These are phyloP conservation scores for Eurystomus glaucurus DNA, from an alignment of 2,797 vertebrate species.

Conservation along the genomic window DNA sequence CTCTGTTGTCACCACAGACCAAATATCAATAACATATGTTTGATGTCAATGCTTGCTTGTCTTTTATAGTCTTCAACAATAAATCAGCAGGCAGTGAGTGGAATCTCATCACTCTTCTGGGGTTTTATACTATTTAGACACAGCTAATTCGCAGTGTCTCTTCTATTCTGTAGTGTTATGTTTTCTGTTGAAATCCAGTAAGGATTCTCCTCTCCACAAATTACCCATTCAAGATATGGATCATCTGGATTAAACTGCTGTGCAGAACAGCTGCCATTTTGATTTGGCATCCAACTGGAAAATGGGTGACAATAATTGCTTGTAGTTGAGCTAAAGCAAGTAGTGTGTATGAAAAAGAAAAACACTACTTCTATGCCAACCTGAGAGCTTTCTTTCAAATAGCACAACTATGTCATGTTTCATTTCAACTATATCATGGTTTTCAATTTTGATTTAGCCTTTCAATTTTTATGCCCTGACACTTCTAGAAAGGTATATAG, in stretches of 20 bases:
- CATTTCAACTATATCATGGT: neutral
- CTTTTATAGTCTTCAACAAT: constrained; percentile 10
- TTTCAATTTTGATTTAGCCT: neutral
- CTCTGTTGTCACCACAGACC: neutral
- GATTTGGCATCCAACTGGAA: neutral
- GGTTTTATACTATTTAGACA: neutral
- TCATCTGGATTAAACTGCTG: neutral
- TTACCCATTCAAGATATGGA: neutral
- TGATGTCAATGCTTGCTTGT: neutral
- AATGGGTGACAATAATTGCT: neutral
- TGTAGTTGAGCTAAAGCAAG: neutral
- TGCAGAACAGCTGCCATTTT: neutral
- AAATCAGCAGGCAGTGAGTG: neutral
- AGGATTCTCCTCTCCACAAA: neutral
- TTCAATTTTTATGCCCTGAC: neutral
- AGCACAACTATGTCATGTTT: neutral
- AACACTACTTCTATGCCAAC: neutral
- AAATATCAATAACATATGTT: neutral
- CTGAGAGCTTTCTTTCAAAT: neutral
- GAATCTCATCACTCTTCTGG: neutral
- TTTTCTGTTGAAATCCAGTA: neutral
- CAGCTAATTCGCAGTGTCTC: neutral
- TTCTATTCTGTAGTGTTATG: neutral
- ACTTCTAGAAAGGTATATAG: neutral
- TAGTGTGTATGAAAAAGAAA: neutral